A percentile compares a stretch with the other conserved stretches of the same genome.
Evolutionary conservation across 2,888 invertebrate genomes (phyloP).

Genomic region (Anthoptus insignis): DNA sequence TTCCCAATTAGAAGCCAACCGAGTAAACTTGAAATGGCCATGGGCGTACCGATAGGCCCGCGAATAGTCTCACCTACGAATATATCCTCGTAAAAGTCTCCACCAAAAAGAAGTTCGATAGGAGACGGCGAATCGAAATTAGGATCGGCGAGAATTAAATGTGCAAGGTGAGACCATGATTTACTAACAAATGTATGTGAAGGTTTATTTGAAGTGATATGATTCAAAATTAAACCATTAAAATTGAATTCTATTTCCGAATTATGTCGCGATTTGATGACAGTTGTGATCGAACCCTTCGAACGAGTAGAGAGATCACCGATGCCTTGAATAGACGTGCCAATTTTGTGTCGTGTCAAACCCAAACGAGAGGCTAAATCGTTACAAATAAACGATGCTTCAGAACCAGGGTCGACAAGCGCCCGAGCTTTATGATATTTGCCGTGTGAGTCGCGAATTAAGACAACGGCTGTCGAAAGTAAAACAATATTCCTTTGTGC

Average conservation of each 20-base stretch:
- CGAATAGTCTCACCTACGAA: neutral
- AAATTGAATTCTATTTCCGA: too few species aligned
- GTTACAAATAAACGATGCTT: neutral
- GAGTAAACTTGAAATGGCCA: slow-evolving; percentile 1
- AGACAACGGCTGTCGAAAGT: neutral
- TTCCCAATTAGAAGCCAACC: slow-evolving; percentile 6
- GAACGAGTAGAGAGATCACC: too few species aligned
- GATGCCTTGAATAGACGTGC: neutral
- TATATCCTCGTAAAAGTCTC: neutral
- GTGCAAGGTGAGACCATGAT: neutral
- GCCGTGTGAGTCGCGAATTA: neutral
- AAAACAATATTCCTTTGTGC: neutral
- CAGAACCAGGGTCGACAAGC: neutral
- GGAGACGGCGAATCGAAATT: neutral
- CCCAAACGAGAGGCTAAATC: slow-evolving; percentile 7
- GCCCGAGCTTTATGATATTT: slow-evolving; percentile 3
- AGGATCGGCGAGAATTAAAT: slow-evolving; percentile 3
- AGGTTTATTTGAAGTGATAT: neutral
- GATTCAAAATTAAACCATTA: too few species aligned
- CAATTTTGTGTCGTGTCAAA: neutral
- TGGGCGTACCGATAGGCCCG: neutral
- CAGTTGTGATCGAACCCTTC: neutral
- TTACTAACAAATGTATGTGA: slow-evolving; percentile 3
- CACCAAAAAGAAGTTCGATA: neutral
- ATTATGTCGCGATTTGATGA: too few species aligned